phyloP scores from a whole-genome alignment of 2,888 invertebrate genomes.

The Chalcosyrphus nemorum region DNA sequence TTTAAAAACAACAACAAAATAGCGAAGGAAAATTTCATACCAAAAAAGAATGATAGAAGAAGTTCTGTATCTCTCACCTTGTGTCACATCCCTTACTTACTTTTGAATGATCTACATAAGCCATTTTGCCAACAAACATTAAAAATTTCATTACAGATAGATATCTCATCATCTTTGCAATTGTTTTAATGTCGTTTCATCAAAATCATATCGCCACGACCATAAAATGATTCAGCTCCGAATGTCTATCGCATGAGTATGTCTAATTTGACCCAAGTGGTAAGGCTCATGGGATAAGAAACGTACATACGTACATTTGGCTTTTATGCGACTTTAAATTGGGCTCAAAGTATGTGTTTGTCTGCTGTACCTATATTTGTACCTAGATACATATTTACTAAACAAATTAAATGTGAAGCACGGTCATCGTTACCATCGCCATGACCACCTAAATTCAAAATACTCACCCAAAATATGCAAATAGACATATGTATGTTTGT shows the following conservation, averaged over 20 bases:
- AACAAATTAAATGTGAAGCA: neutral
- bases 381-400: neutral
- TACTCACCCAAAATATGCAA: neutral
- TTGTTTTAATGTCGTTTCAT: no score
- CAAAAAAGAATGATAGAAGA: no score
- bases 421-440: neutral
- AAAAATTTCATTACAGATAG: no score
- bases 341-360: neutral
- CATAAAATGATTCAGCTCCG: neutral
- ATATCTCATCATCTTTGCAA: no score
- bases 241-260: neutral
- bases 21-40: no score
- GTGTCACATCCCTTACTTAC: no score
- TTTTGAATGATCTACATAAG: no score
- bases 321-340: neutral
- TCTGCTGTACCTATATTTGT: neutral
- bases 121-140: no score
- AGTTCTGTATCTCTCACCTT: no score
- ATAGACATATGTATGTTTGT: no score
- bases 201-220: neutral
- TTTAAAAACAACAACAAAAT: no score
- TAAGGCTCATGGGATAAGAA: neutral
- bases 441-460: neutral
- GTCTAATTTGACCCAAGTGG: neutral
- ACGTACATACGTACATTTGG: no score